phyloP scores from a whole-genome alignment of 2,888 invertebrate species.

The Cerceris ruficornis region DNA sequence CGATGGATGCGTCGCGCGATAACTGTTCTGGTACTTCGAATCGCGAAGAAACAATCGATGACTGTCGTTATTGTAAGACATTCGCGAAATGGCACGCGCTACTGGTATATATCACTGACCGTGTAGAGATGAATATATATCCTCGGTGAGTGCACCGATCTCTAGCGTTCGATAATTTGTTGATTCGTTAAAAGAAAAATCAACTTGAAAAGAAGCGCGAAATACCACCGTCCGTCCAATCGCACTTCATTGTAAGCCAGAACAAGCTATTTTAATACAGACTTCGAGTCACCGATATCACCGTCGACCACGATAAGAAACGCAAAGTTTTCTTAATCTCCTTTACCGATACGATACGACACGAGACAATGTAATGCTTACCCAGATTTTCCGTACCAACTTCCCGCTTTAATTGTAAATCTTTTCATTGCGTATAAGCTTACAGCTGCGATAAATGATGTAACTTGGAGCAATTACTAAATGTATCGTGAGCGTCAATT shows the following conservation, averaged over 20 bases:
- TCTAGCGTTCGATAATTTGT: slow-evolving; percentile 13
- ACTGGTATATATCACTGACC: slow-evolving; percentile 27
- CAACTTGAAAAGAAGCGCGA: background rate
- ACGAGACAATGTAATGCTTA: slow-evolving; percentile 27
- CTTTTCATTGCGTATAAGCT: background rate
- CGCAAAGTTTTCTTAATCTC: slow-evolving; percentile 58
- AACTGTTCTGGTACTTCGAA: slow-evolving; percentile 2
- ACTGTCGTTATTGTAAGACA: slow-evolving; percentile 15
- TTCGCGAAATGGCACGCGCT: slow-evolving; percentile 13
- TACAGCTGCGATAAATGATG: background rate
- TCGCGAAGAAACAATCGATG: slow-evolving; percentile 6
- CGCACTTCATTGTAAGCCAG: slow-evolving; percentile 35
- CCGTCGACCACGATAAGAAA: slow-evolving; percentile 46
- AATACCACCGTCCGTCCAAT: slow-evolving; percentile 7
- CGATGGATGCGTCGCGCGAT: background rate
- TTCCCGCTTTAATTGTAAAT: background rate
- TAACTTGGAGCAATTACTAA: too few species aligned
- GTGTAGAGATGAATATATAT: slow-evolving; percentile 36
- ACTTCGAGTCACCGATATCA: slow-evolving; percentile 51
- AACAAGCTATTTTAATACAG: slow-evolving; percentile 45
- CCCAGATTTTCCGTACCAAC: slow-evolving; percentile 23
- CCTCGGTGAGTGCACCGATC: slow-evolving; percentile 43
- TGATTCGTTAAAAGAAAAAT: slow-evolving; percentile 21
- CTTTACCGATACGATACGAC: slow-evolving; percentile 25
- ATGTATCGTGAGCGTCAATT: too few species aligned